These are phyloP conservation scores for Chrysaora quinquecirrha DNA, from an alignment of 30 jellyfish, hydroid and myxozoan genomes.

Conservation along the genomic window DNA sequence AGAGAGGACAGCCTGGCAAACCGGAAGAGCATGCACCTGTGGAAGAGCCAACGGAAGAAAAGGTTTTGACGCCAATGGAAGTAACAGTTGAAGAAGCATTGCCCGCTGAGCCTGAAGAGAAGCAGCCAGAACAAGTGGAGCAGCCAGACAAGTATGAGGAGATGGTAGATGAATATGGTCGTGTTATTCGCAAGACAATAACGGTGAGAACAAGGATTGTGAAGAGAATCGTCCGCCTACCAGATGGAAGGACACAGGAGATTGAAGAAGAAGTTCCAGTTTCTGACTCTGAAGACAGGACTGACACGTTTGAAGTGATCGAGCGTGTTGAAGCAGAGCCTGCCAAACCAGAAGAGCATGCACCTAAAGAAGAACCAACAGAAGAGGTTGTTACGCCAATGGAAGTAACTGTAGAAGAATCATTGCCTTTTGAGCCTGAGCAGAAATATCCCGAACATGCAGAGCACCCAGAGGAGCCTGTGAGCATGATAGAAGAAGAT, in stretches of 20 bases:
- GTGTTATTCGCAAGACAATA: background rate
- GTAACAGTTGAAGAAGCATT: background rate
- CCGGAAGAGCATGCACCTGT: background rate
- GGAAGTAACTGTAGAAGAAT: background rate
- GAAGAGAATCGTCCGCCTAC: background rate
- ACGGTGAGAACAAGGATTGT: background rate
- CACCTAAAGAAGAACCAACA: slow-evolving; percentile 55
- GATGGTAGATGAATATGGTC: background rate
- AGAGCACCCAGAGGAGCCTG: background rate
- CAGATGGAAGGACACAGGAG: background rate
- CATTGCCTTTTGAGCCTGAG: background rate
- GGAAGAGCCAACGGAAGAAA: background rate
- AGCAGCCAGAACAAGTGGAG: no score
- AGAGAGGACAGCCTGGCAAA: slow-evolving; percentile 16
- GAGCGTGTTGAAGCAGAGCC: no score
- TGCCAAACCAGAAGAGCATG: no score
- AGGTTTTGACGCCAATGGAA: background rate
- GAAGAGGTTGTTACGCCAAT: slow-evolving; percentile 19
- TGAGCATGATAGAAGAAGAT: background rate
- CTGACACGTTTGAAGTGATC: no score
- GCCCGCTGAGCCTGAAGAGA: background rate
- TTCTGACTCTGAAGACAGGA: background rate
- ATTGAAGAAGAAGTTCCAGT: background rate
- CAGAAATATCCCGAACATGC: no score
- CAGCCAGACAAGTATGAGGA: background rate